Conservation (phyloP, 2,797 vertebrate species). For the Eulemur rubriventer region DNA sequence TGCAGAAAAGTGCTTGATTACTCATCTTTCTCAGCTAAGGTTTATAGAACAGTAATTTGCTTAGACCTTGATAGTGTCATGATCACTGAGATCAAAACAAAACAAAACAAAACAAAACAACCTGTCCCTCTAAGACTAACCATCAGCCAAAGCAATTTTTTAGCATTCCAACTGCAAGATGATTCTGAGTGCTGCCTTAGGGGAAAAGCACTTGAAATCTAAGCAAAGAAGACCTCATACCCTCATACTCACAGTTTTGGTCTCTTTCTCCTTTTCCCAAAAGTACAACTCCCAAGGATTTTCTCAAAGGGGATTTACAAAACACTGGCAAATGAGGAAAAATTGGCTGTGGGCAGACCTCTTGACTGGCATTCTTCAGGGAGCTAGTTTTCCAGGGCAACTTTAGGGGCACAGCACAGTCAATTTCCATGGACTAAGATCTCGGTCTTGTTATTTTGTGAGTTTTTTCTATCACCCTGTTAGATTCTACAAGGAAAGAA, state of each 20-base stretch:
- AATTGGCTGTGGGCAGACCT: slow-evolving; percentile 4
- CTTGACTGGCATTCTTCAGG: slow-evolving; percentile 30
- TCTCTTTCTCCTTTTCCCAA: slow-evolving; percentile 34
- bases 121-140: not conserved
- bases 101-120: not conserved
- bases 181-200: not conserved
- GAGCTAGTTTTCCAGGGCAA: slow-evolving; percentile 34
- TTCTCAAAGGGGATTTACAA: slow-evolving; percentile 39
- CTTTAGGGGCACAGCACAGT: not conserved
- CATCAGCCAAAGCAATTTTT: slow-evolving; percentile 6
- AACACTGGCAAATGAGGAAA: slow-evolving; percentile 30
- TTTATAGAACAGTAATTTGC: not conserved
- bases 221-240: not conserved
- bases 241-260: not conserved
- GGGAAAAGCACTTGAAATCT: not conserved
- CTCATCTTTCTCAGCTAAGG: not conserved
- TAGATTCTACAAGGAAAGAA: not conserved
- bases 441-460: slow-evolving; percentile 27
- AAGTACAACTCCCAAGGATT: slow-evolving; percentile 9
- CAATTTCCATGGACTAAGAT: not conserved
- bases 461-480: not conserved
- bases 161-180: not conserved
- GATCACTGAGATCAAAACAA: not conserved
- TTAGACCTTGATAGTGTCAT: not conserved
- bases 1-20: not conserved